A percentile compares a stretch with the other conserved stretches of the same genome.
These are phyloP conservation scores for Pasiphila rectangulata DNA, from an alignment of 2,888 invertebrate genomes.

Conservation along the genomic window DNA sequence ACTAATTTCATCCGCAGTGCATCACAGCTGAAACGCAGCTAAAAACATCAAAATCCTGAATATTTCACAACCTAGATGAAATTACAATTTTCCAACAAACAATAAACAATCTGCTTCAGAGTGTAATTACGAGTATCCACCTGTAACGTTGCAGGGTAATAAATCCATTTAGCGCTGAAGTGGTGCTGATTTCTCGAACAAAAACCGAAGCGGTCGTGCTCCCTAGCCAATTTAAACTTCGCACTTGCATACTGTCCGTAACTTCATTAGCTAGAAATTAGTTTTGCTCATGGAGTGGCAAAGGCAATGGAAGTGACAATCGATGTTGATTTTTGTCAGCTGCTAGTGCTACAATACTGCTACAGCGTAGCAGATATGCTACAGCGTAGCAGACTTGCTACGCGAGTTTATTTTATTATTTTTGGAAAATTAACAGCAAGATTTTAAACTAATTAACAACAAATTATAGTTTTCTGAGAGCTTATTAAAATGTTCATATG, in stretches of 20 bases:
- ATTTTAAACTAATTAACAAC: too few relatives aligned
- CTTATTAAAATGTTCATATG: too few relatives aligned
- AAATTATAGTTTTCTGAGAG: too few relatives aligned
- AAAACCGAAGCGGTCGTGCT: constrained; percentile 59
- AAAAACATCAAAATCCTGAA: constrained; percentile 19
- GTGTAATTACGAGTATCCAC: constrained; percentile 68
- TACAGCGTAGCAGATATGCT: too few relatives aligned
- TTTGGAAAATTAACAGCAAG: too few relatives aligned
- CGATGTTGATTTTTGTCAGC: background rate
- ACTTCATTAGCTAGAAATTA: constrained; percentile 59
- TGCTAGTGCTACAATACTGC: background rate
- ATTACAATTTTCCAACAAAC: constrained; percentile 56
- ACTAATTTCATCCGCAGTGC: constrained; percentile 5
- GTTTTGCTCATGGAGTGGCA: constrained; percentile 34
- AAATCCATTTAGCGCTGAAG: constrained; percentile 74
- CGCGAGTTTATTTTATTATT: too few relatives aligned
- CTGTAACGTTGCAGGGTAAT: constrained; percentile 64
- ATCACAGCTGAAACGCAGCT: constrained; percentile 8
- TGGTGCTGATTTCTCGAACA: constrained; percentile 66
- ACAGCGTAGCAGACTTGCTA: too few relatives aligned
- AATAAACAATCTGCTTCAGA: constrained; percentile 66
- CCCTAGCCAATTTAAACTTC: constrained; percentile 68
- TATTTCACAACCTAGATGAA: constrained; percentile 32
- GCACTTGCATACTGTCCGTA: constrained; percentile 59
- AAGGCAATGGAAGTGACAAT: constrained; percentile 17